phyloP scores from a whole-genome alignment of 1,140 invertebrate genomes.

The Pachyrhynchus sulphureomaculatus region DNA sequence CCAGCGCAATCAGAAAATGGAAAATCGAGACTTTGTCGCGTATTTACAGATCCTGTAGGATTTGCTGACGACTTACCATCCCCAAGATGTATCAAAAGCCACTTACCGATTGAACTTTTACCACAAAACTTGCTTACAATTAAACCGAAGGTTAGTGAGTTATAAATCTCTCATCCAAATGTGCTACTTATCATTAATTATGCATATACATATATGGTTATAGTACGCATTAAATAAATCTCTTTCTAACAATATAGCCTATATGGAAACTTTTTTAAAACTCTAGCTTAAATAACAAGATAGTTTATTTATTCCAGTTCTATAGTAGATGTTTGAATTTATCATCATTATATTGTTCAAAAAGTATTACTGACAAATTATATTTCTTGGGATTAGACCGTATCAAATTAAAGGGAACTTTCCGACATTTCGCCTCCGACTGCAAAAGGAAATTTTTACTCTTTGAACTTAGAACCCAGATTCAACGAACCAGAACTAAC shows the following conservation, averaged over 20 bases:
- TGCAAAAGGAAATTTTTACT: too few relatives aligned
- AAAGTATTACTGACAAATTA: too few relatives aligned
- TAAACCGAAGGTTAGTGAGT: slow-evolving; percentile 66
- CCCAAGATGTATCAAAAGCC: slow-evolving; percentile 78
- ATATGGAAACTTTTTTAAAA: too few relatives aligned
- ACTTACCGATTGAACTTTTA: slow-evolving; percentile 73
- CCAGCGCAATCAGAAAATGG: background rate
- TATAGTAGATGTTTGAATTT: background rate
- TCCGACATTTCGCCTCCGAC: too few relatives aligned
- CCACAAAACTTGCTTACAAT: slow-evolving; percentile 65
- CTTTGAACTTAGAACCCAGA: too few relatives aligned
- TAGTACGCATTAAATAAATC: background rate
- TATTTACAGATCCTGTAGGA: slow-evolving; percentile 63
- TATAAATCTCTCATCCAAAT: background rate
- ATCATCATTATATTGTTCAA: background rate
- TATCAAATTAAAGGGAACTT: too few relatives aligned
- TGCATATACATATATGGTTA: background rate
- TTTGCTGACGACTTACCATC: slow-evolving; percentile 65
- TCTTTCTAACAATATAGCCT: too few relatives aligned
- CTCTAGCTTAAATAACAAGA: too few relatives aligned
- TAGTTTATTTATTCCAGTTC: too few relatives aligned
- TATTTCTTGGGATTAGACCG: too few relatives aligned
- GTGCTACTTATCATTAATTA: background rate
- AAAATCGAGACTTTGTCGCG: background rate
- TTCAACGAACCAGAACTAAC: too few relatives aligned